Percentiles rank a stretch among this genome's conserved stretches.
These are phyloP conservation scores for Rana temporaria DNA, from an alignment of 2,113 vertebrate species.

Conservation along the genomic window DNA sequence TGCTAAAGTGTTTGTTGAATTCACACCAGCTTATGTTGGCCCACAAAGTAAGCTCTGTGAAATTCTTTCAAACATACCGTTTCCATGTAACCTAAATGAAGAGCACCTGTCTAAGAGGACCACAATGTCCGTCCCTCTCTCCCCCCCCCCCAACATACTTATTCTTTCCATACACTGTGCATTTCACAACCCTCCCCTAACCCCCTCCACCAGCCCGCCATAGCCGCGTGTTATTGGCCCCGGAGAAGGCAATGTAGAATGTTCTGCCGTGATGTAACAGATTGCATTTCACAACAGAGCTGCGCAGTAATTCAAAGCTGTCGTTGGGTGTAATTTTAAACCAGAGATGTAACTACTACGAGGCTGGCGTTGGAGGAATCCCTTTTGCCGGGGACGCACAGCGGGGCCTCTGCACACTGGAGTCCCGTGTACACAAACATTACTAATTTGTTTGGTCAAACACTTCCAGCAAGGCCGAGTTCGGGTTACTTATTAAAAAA, in stretches of 20 bases:
- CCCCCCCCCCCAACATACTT: background rate
- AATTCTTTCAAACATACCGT: constrained; percentile 31
- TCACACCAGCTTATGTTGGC: constrained; percentile 25
- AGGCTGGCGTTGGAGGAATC: constrained; percentile 24
- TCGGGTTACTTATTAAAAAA: background rate
- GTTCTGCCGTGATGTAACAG: constrained; percentile 19
- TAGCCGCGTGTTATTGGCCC: background rate
- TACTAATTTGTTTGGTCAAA: background rate
- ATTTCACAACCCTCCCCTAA: constrained; percentile 7
- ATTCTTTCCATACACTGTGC: background rate
- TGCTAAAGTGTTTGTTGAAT: constrained; percentile 10
- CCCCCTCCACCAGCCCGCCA: too few species aligned
- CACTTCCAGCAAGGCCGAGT: background rate
- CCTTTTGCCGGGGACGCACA: background rate
- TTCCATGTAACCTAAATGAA: constrained; percentile 3
- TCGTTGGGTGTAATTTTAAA: constrained; percentile 2
- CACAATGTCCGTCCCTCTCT: background rate
- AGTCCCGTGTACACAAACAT: constrained; percentile 29
- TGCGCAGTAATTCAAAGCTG: constrained; percentile 56
- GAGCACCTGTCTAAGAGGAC: background rate
- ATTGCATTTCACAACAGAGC: constrained; percentile 60
- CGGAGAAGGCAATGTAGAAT: background rate
- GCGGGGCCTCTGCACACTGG: background rate
- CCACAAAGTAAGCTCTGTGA: constrained; percentile 35
- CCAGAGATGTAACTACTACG: constrained; percentile 25